These are phyloP conservation scores for Lepidocyrtinus sp. DNA, from an alignment of 2,888 invertebrate genomes.

Conservation along the genomic window DNA sequence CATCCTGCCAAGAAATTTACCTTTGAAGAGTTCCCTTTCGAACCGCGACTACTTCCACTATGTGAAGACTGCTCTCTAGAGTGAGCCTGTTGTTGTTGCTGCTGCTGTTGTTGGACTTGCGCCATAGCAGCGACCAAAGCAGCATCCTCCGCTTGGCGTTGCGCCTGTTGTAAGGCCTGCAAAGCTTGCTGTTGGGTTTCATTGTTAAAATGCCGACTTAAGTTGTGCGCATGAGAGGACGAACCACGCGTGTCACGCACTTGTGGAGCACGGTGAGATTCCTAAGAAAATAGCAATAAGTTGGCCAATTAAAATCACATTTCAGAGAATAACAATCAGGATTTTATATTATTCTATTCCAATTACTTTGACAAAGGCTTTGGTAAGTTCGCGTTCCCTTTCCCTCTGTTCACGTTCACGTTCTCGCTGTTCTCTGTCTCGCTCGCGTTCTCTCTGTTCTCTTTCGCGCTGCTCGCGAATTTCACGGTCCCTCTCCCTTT, in stretches of 20 bases:
- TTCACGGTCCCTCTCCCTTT: conserved; percentile 66
- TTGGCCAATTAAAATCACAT: too few relatives aligned
- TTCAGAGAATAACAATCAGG: too few relatives aligned
- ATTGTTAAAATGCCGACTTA: conserved; percentile 64
- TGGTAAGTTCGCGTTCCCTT: conserved; percentile 62
- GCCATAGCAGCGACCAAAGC: conserved; percentile 70
- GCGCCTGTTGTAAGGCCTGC: conserved; percentile 71
- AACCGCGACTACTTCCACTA: conserved; percentile 63
- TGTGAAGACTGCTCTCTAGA: conserved; percentile 70
- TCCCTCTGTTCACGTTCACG: conserved; percentile 60
- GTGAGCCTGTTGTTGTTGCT: conserved; percentile 67
- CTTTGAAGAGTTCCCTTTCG: conserved; percentile 66
- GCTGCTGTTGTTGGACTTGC: conserved; percentile 69
- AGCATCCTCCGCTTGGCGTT: conserved; percentile 69
- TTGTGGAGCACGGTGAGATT: conserved; percentile 69
- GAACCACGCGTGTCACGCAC: conserved; percentile 69
- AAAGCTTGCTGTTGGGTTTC: conserved; percentile 68
- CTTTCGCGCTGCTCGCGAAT: conserved; percentile 58
- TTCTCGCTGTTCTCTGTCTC: conserved; percentile 53
- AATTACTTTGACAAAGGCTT: conserved; percentile 52
- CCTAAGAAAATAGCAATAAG: conserved; percentile 71
- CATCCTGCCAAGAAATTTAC: conserved; percentile 65
- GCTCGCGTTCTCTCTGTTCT: conserved; percentile 57
- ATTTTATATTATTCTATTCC: not conserved
- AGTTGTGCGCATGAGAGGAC: conserved; percentile 66